A percentile compares a stretch with the other conserved stretches of the same genome.
Evolutionary conservation across 2,888 invertebrate species (phyloP).

Genomic region (Argyresthia albistria): DNA sequence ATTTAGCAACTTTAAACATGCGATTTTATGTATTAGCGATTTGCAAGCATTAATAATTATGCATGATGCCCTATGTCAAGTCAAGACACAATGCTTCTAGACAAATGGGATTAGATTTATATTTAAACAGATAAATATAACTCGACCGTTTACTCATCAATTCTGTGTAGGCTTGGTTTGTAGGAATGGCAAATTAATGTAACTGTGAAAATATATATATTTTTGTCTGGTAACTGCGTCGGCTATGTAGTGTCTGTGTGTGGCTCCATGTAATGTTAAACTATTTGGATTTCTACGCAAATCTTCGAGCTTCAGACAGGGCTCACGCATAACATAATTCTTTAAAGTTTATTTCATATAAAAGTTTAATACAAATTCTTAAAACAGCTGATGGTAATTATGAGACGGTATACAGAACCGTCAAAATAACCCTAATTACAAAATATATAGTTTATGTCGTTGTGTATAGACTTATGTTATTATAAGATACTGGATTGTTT

Average conservation of each 20-base stretch:
- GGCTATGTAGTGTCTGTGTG: conserved; percentile 26
- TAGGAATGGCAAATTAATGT: too few species aligned
- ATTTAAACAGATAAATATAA: background rate
- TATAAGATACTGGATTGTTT: too few species aligned
- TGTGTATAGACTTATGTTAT: too few species aligned
- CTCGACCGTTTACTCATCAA: too few species aligned
- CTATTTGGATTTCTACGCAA: conserved; percentile 29
- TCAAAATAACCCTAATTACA: too few species aligned
- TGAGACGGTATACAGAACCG: background rate
- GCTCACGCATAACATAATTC: conserved; percentile 26
- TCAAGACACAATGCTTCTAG: too few species aligned
- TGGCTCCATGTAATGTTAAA: conserved; percentile 54
- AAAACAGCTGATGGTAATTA: background rate
- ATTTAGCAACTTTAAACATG: conserved; percentile 33
- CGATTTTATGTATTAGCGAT: conserved; percentile 34
- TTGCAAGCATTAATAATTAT: conserved; percentile 27
- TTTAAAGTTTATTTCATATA: conserved; percentile 47
- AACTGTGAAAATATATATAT: too few species aligned
- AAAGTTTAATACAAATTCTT: conserved; percentile 21
- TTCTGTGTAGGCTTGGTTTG: too few species aligned
- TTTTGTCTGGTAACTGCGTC: background rate
- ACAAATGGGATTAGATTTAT: background rate
- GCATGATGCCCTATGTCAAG: background rate
- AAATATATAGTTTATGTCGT: too few species aligned
- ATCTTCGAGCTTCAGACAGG: conserved; percentile 56